phyloP scores from a whole-genome alignment of 2,113 vertebrate genomes.

The Circaetus cinerascens region DNA sequence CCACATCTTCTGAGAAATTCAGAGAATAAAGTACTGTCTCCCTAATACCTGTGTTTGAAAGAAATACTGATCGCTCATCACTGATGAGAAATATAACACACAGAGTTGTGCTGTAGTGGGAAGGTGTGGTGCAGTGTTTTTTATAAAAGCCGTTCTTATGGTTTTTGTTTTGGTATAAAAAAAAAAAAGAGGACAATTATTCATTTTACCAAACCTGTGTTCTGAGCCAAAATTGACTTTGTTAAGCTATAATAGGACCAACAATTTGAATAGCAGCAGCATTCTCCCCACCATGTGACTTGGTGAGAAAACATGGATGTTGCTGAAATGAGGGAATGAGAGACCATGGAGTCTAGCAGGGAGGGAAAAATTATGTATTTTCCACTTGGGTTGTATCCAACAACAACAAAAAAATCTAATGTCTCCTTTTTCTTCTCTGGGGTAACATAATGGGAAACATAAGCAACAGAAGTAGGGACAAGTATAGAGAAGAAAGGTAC shows the following conservation, averaged over 20 bases:
- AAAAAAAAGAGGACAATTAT: not conserved
- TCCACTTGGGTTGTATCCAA: not conserved
- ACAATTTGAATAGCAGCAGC: not conserved
- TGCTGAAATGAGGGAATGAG: not conserved
- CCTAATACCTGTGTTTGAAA: not conserved
- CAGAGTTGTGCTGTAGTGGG: not conserved
- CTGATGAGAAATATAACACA: not conserved
- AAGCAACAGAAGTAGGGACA: not conserved
- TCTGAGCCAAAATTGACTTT: not conserved
- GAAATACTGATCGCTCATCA: not conserved
- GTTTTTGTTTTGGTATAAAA: not conserved
- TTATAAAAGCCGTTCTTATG: not conserved
- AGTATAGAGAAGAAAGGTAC: not conserved
- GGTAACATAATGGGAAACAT: not conserved
- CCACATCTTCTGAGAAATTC: not conserved
- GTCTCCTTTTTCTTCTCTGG: not conserved
- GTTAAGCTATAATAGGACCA: not conserved
- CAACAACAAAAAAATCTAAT: not conserved
- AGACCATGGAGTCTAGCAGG: not conserved
- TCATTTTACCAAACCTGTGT: not conserved
- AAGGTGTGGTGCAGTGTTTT: not conserved
- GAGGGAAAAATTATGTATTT: not conserved
- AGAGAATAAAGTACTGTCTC: not conserved
- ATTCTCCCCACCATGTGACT: not conserved
- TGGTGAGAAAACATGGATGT: not conserved